Conservation (phyloP, 2,113 vertebrate species). For the Phaetusa simplex region DNA sequence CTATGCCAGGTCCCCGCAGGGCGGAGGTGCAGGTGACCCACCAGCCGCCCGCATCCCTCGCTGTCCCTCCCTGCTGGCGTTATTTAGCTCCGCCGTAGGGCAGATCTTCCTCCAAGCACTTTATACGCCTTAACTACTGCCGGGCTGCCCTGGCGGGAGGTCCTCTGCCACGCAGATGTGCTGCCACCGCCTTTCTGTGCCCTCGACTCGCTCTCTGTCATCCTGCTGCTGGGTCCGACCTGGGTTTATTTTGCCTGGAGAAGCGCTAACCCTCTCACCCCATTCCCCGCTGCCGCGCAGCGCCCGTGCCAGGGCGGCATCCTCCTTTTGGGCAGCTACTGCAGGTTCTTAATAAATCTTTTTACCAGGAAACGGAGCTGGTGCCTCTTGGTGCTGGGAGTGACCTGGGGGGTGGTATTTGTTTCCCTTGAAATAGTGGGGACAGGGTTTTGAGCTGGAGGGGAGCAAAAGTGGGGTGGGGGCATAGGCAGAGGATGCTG, state of each 20-base stretch:
- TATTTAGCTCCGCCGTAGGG: neutral
- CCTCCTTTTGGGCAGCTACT: neutral
- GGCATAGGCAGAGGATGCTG: fast-evolving
- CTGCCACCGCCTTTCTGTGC: neutral
- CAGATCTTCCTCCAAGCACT: neutral
- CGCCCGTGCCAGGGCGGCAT: neutral
- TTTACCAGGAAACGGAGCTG: neutral
- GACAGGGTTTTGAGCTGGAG: neutral
- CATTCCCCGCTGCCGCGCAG: fast-evolving
- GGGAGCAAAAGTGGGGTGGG: neutral
- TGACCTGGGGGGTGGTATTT: neutral
- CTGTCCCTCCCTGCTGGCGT: neutral
- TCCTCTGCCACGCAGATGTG: fast-evolving
- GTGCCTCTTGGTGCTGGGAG: neutral
- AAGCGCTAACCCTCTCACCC: neutral
- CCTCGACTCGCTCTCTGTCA: fast-evolving
- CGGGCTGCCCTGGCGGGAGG: fast-evolving
- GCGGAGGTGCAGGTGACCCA: neutral
- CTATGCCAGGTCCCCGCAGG: neutral
- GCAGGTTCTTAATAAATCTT: conserved; percentile 61
- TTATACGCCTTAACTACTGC: neutral
- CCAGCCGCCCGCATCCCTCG: fast-evolving
- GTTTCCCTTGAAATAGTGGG: fast-evolving
- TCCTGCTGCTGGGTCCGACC: neutral
- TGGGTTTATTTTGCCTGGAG: neutral